Base-by-base conservation (phyloP, 1,140 invertebrate species). In the Notospermus geniculatus region DNA sequence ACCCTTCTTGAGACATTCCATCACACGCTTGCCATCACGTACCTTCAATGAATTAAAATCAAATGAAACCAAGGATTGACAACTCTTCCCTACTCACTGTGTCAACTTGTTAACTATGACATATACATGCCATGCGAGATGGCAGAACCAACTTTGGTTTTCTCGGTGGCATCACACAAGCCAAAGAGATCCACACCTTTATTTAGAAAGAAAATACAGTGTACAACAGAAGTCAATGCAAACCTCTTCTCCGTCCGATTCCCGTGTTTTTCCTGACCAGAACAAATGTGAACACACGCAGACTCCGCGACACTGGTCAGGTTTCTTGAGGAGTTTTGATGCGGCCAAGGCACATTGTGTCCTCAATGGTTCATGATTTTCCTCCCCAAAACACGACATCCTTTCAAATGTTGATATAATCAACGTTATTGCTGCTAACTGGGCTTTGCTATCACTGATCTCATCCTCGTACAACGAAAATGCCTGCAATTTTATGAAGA, bases 381-480 rank as follows among this genome's bases (percentile, higher is more conserved):
- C 97, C 68, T 97, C 93, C 63, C 89, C 87, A 72, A 98, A 95
- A 64, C 73, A 75, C 0, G 68, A 66, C 83, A 96, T 93, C 79
- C 95, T 91, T 77, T 98, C 94, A 62, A 98, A 89, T 0, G 95
- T 97, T 41, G 91, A 93, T 63, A 97, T 94, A 32, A 99, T 94
- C 1, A 98, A 83, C 0, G 93, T 95, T 52, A 99, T 95, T 19
- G 95, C 95, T 1, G 94, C 91, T 52, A 98, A 82, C 79, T 99
- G 96, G 29, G 95, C 92, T 78, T 97, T 97, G 53, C 93, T 96
- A 75, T 99, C 97, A 7, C 92, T 93, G 70, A 99, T 97, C 82
- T 99, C 97, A 78, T 99, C 97, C 80, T 99, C 97, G 73, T 98
- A 98, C 54, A 99, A 83, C 0, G 94, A 94, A 80, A 99, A 98